These are phyloP conservation scores for Alca torda DNA, from an alignment of 2,797 vertebrate species.

Conservation along the genomic window DNA sequence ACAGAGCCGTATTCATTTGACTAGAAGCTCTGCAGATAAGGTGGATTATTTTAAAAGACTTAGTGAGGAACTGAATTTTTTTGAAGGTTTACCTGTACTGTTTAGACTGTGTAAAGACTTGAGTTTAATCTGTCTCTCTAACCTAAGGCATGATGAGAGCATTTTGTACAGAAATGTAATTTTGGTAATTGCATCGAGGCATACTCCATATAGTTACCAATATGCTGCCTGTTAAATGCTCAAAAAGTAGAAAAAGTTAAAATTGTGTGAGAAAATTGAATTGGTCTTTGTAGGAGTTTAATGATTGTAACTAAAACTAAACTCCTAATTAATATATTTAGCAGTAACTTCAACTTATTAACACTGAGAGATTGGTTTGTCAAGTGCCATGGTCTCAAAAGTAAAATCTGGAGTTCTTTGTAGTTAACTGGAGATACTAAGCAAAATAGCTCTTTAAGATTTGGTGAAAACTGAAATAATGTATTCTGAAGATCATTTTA, in stretches of 20 bases:
- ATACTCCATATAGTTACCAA: neutral
- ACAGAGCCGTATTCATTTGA: neutral
- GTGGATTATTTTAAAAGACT: neutral
- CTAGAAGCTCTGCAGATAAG: neutral
- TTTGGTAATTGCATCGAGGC: neutral
- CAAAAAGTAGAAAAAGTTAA: neutral
- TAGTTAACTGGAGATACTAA: neutral
- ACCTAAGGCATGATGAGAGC: neutral
- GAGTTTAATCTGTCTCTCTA: neutral
- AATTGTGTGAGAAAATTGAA: neutral
- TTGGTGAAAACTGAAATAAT: neutral
- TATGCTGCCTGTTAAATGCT: neutral
- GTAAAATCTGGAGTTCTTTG: neutral
- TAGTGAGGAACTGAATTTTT: neutral
- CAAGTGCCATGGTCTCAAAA: neutral
- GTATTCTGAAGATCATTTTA: neutral
- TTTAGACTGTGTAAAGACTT: neutral
- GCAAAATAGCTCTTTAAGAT: neutral
- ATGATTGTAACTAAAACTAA: neutral
- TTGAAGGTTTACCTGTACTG: neutral
- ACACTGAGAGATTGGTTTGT: neutral
- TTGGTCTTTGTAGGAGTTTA: neutral
- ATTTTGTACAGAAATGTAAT: neutral
- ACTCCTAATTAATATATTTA: neutral
- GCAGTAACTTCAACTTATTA: neutral